Evolutionary conservation across 2,113 vertebrate genomes (phyloP).

Genomic region (Dascyllus trimaculatus): DNA sequence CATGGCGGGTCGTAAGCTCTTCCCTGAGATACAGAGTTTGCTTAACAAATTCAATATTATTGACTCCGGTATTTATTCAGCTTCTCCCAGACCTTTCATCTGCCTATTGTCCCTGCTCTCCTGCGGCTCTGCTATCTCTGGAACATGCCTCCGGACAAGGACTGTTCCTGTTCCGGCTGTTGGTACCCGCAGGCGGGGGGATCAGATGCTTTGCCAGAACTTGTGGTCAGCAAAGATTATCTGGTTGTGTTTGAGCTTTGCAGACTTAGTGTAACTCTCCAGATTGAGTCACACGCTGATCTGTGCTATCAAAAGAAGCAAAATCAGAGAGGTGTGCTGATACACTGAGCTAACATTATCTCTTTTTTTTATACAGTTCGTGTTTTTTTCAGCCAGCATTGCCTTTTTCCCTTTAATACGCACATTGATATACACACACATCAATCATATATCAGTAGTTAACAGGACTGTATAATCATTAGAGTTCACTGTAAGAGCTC

Average conservation of each 20-base stretch:
- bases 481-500: slow-evolving; percentile 1
- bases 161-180: slow-evolving; percentile 61
- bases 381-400: not conserved
- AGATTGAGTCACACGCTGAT: slow-evolving; percentile 30
- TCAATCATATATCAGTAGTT: slow-evolving; percentile 1
- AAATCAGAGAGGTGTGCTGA: slow-evolving; percentile 10
- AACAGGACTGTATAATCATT: not conserved
- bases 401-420: slow-evolving; percentile 14
- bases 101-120: slow-evolving; percentile 52
- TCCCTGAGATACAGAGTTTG: slow-evolving; percentile 35
- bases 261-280: slow-evolving; percentile 22
- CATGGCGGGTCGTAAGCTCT: slow-evolving; percentile 6
- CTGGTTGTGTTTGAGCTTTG: slow-evolving; percentile 54
- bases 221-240: slow-evolving; percentile 65
- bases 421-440: not conserved
- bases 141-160: slow-evolving; percentile 61
- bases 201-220: slow-evolving; percentile 64
- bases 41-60: slow-evolving; percentile 54
- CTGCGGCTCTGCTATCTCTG: slow-evolving; percentile 63
- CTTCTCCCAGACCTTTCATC: slow-evolving; percentile 55
- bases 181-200: slow-evolving; percentile 15
- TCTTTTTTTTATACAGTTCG: not conserved
- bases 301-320: slow-evolving; percentile 18
- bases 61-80: slow-evolving; percentile 54
- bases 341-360: not conserved